Conservation (phyloP, 1,140 invertebrate species). For the Penaeus vannamei region DNA sequence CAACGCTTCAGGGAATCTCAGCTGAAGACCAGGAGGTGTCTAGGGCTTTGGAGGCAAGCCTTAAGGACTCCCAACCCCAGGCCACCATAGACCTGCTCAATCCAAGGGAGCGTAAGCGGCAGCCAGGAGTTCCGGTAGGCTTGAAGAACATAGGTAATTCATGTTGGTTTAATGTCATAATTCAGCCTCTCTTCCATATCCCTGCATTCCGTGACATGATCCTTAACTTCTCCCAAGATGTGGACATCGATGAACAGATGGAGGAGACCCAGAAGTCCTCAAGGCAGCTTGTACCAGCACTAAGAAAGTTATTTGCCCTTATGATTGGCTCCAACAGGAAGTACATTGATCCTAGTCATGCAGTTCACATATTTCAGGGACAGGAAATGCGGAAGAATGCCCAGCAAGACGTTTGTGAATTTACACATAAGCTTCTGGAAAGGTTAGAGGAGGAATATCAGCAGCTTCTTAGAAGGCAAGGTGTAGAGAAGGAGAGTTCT, state of each 20-base stretch:
- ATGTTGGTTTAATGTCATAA: slow-evolving; percentile 76
- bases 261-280: slow-evolving; percentile 47
- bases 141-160: slow-evolving; percentile 76
- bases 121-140: slow-evolving; percentile 73
- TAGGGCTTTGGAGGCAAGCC: slow-evolving; percentile 73
- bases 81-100: slow-evolving; percentile 74
- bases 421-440: slow-evolving; percentile 74
- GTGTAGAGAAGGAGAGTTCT: slow-evolving; percentile 67
- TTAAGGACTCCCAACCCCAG: slow-evolving; percentile 73
- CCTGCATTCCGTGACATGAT: slow-evolving; percentile 73
- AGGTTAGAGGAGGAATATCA: slow-evolving; percentile 75
- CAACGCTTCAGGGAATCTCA: slow-evolving; percentile 70
- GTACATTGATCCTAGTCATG: slow-evolving; percentile 74
- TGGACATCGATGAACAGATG: slow-evolving; percentile 53
- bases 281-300: slow-evolving; percentile 58
- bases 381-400: slow-evolving; percentile 67
- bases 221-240: slow-evolving; percentile 70
- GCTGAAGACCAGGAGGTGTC: slow-evolving; percentile 72
- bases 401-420: slow-evolving; percentile 75
- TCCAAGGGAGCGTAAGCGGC: slow-evolving; percentile 73
- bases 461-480: slow-evolving; percentile 62
- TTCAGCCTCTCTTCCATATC: slow-evolving; percentile 74
- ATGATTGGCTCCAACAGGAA: slow-evolving; percentile 73
- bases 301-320: slow-evolving; percentile 73
- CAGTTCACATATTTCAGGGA: slow-evolving; percentile 72